phyloP scores from a whole-genome alignment of 2,797 vertebrate species.

The Lerista edwardsae region DNA sequence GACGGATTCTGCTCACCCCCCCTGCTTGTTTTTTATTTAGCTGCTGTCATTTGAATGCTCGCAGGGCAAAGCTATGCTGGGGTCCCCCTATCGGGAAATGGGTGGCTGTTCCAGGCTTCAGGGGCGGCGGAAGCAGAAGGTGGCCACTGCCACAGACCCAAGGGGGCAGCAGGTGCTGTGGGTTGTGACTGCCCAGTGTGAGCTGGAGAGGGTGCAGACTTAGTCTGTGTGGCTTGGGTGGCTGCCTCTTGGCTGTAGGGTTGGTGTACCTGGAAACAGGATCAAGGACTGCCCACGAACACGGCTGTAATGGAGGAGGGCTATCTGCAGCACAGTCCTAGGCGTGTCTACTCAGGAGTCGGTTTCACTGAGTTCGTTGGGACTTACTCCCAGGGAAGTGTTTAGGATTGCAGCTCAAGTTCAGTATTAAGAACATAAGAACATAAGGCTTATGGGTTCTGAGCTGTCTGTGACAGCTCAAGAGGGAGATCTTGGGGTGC shows the following conservation, averaged over 20 bases:
- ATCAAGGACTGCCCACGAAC: too few species aligned
- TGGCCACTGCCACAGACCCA: neutral
- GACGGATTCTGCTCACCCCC: neutral
- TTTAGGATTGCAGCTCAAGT: too few species aligned
- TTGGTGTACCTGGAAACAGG: neutral
- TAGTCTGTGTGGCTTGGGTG: neutral
- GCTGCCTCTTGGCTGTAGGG: neutral
- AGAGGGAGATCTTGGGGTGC: too few species aligned
- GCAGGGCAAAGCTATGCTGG: neutral
- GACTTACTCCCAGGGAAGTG: too few species aligned
- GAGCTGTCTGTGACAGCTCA: too few species aligned
- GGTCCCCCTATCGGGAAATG: neutral
- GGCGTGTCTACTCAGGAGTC: too few species aligned
- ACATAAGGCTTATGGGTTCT: too few species aligned
- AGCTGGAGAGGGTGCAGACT: too few species aligned
- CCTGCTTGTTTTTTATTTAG: neutral
- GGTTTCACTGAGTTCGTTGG: too few species aligned
- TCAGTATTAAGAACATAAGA: too few species aligned
- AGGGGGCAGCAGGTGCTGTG: neutral
- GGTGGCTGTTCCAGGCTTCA: accelerated
- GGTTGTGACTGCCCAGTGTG: neutral
- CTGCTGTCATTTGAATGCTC: accelerated
- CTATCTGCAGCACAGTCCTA: too few species aligned
- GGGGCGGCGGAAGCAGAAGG: accelerated
- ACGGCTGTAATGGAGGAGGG: too few species aligned